Conservation (phyloP, 2,797 vertebrate genomes). For the Muscicapa comitata region DNA sequence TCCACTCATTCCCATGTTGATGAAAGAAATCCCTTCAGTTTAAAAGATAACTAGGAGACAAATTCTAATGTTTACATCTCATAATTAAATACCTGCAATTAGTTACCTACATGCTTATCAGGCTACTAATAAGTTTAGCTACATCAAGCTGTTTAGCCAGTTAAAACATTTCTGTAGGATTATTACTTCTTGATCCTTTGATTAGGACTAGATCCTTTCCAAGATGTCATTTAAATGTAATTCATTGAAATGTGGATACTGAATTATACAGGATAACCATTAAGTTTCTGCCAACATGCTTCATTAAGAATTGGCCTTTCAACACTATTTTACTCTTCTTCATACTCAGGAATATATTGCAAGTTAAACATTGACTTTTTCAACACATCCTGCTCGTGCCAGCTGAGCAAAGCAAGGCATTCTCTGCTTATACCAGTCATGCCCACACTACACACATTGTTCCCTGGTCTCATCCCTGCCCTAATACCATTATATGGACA, state of each 20-base stretch:
- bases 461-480: background rate
- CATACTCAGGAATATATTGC: background rate
- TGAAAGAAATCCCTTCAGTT: slow-evolving; percentile 21
- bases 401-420: background rate
- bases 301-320: background rate
- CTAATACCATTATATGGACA: background rate
- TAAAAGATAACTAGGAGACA: slow-evolving; percentile 4
- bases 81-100: slow-evolving; percentile 40
- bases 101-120: slow-evolving; percentile 31
- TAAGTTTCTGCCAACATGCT: background rate
- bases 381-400: background rate
- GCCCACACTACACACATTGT: background rate
- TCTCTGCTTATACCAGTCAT: background rate
- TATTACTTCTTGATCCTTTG: slow-evolving; percentile 17
- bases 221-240: background rate
- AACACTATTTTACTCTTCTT: background rate
- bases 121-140: slow-evolving; percentile 41
- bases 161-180: background rate
- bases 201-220: background rate
- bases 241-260: background rate
- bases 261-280: background rate
- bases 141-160: slow-evolving; percentile 3
- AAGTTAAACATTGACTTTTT: background rate
- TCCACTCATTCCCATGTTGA: background rate
- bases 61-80: slow-evolving; percentile 24